Conservation (phyloP, 2,888 invertebrate genomes). For the Microctonus brassicae region DNA sequence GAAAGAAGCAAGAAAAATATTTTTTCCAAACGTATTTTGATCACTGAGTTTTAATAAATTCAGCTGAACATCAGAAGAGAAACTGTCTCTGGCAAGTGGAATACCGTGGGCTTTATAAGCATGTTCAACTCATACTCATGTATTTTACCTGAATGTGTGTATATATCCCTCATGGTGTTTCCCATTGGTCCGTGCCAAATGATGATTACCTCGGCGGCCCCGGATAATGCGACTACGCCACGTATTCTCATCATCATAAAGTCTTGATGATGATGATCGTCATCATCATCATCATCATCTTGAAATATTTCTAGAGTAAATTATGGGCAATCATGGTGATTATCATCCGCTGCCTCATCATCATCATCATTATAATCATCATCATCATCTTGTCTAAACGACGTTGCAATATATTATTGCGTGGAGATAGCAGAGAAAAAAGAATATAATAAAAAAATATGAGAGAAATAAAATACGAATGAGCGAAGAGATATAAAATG, state of each 20-base stretch:
- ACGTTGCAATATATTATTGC: not conserved
- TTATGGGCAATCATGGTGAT: slow-evolving; percentile 41
- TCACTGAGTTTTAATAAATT: not conserved
- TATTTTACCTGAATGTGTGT: slow-evolving; percentile 39
- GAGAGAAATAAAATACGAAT: not conserved
- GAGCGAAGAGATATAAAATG: too few species aligned
- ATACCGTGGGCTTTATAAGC: slow-evolving; percentile 23
- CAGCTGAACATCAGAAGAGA: slow-evolving; percentile 37
- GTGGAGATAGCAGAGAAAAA: not conserved
- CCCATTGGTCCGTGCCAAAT: slow-evolving; percentile 63
- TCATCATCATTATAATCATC: slow-evolving; percentile 41
- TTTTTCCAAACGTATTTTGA: too few species aligned
- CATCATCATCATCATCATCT: slow-evolving; percentile 54
- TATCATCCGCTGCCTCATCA: slow-evolving; percentile 29
- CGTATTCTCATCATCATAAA: slow-evolving; percentile 50
- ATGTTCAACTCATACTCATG: not conserved
- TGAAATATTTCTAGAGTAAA: slow-evolving; percentile 6
- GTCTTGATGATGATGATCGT: slow-evolving; percentile 52
- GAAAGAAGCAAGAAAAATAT: not conserved
- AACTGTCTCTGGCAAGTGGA: slow-evolving; percentile 37
- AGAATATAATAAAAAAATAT: not conserved
- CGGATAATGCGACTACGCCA: slow-evolving; percentile 49
- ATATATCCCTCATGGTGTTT: slow-evolving; percentile 56
- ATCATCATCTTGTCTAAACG: slow-evolving; percentile 46
- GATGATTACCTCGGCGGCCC: slow-evolving; percentile 60